Conservation (phyloP, 2,113 vertebrate species). For the Myrmecobius fasciatus region DNA sequence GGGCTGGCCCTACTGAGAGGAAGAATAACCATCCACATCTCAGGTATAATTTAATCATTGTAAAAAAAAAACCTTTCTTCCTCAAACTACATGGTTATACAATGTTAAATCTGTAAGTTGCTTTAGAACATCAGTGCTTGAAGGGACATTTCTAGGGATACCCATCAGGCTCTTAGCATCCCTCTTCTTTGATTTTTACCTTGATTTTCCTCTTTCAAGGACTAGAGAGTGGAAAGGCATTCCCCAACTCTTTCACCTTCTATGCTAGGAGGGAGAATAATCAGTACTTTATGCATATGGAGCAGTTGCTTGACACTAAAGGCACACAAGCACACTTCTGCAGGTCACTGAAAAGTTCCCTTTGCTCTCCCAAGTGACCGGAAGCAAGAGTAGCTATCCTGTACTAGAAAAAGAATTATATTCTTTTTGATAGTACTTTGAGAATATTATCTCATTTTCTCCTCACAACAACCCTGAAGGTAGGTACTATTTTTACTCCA, state of each 20-base stretch:
- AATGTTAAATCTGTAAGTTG: background rate
- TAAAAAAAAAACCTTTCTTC: background rate
- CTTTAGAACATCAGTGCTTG: background rate
- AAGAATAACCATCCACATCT: background rate
- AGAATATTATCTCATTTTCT: background rate
- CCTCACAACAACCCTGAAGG: background rate
- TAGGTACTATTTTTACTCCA: background rate
- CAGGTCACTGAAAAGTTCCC: background rate
- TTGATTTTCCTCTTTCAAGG: background rate
- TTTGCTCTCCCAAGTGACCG: background rate
- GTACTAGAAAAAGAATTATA: background rate
- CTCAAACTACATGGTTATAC: background rate
- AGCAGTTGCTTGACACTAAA: background rate
- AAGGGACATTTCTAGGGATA: background rate
- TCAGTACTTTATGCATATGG: background rate
- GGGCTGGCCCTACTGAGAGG: background rate
- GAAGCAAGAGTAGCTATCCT: background rate
- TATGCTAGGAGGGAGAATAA: background rate
- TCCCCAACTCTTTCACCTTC: background rate
- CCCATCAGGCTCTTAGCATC: background rate
- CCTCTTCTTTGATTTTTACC: background rate
- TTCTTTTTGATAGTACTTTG: background rate
- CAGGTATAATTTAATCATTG: background rate
- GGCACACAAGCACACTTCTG: background rate
- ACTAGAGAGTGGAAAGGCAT: background rate